phyloP scores from a whole-genome alignment of 1,140 invertebrate genomes.

The Mesaphorura yosii region DNA sequence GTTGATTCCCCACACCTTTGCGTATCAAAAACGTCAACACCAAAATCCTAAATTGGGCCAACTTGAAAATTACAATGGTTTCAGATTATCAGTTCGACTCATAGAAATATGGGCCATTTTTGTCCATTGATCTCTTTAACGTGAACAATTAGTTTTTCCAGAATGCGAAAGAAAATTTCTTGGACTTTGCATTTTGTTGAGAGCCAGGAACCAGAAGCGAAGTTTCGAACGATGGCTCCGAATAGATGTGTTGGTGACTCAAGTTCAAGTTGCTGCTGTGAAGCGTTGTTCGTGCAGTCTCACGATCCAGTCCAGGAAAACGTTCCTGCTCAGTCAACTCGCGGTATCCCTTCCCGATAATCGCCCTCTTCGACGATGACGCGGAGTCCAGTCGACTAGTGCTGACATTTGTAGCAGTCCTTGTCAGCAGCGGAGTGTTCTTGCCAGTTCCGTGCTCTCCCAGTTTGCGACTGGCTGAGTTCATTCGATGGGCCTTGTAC shows the following conservation, averaged over 20 bases:
- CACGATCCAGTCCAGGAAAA: slow-evolving; percentile 45
- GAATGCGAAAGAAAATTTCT: slow-evolving; percentile 31
- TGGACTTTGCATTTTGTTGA: slow-evolving; percentile 16
- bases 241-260: slow-evolving; percentile 30
- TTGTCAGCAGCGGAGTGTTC: background rate
- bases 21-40: too few relatives aligned
- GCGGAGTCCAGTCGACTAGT: background rate
- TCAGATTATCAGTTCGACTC: too few relatives aligned
- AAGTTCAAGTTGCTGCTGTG: slow-evolving; percentile 26
- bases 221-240: slow-evolving; percentile 29
- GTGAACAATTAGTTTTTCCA: slow-evolving; percentile 21
- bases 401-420: background rate
- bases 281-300: slow-evolving; percentile 38
- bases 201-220: background rate
- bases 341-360: slow-evolving; percentile 36
- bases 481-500: background rate
- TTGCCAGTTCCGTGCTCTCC: background rate
- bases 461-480: slow-evolving; percentile 10
- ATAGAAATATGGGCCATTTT: too few relatives aligned
- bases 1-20: too few relatives aligned
- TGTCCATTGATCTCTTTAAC: background rate
- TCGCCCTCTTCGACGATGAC: background rate
- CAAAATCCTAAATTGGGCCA: too few relatives aligned
- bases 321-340: slow-evolving; percentile 44
- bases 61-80: too few relatives aligned